Conservation (phyloP, 1,140 invertebrate species). For the Tyrophagus putrescentiae region DNA sequence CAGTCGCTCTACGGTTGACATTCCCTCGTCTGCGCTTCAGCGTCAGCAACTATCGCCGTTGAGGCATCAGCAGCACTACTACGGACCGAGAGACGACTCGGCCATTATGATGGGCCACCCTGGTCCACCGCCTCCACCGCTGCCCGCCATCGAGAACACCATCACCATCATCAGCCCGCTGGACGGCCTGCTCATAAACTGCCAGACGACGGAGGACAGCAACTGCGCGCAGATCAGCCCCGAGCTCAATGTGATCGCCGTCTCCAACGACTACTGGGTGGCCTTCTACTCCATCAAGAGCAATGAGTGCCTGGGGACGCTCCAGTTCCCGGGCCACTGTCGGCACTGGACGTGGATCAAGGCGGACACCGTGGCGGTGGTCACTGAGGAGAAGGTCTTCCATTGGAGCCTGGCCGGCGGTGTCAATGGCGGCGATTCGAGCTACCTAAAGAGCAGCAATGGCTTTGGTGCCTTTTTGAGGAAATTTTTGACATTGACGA, state of each 20-base stretch:
- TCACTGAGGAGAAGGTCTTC: conserved; percentile 15
- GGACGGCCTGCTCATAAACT: conserved; percentile 14
- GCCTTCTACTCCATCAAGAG: conserved; percentile 20
- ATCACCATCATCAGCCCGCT: conserved; percentile 20
- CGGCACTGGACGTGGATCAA: conserved; percentile 21
- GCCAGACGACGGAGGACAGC: conserved; percentile 19
- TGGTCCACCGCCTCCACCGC: neutral
- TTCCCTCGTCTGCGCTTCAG: neutral
- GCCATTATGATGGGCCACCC: neutral
- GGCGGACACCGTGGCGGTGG: conserved; percentile 8
- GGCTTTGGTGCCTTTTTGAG: neutral
- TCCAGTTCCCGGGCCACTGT: conserved; percentile 17
- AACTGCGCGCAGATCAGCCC: conserved; percentile 20
- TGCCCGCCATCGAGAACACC: neutral
- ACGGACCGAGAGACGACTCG: neutral
- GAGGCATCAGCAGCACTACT: conserved; percentile 2
- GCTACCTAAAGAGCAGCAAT: neutral
- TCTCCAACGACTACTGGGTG: conserved; percentile 20
- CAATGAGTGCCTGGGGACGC: conserved; percentile 17
- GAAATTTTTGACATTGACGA: conserved; percentile 9
- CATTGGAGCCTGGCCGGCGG: conserved; percentile 10
- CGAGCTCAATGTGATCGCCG: conserved; percentile 8
- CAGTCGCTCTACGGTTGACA: neutral
- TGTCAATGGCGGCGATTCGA: neutral
- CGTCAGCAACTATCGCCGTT: neutral